Conservation (phyloP, 2,888 invertebrate genomes). For the Hecatera dysodea region DNA sequence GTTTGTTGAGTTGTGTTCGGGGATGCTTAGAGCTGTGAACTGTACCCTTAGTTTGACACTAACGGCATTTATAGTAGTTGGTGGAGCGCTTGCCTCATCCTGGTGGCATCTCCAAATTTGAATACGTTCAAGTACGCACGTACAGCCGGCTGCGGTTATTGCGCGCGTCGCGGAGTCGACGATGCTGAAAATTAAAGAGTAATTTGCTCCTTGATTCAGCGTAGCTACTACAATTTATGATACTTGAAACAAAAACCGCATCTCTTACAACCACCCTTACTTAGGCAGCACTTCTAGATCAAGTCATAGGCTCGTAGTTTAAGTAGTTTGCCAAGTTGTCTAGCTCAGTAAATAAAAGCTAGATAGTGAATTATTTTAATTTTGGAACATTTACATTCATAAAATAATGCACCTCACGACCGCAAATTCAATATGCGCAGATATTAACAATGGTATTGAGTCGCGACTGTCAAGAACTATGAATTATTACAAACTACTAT, state of each 20-base stretch:
- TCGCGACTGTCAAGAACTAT: not conserved
- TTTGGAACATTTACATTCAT: not conserved
- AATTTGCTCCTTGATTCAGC: slow-evolving; percentile 1
- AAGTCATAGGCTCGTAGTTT: not conserved
- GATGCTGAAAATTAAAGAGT: slow-evolving; percentile 58
- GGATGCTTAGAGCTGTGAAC: slow-evolving; percentile 84
- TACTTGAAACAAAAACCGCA: not conserved
- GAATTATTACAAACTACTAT: slow-evolving; percentile 1
- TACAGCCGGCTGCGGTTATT: slow-evolving; percentile 70
- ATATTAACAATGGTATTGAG: not conserved
- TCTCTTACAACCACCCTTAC: not conserved
- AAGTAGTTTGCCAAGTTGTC: not conserved
- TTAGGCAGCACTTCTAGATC: not conserved
- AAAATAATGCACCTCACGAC: not conserved
- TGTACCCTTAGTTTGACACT: slow-evolving; percentile 82
- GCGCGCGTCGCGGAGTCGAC: slow-evolving; percentile 46
- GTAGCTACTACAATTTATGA: too few relatives aligned
- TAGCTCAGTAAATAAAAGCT: not conserved
- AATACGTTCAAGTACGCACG: slow-evolving; percentile 89
- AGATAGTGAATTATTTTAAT: not conserved
- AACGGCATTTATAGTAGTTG: slow-evolving; percentile 85
- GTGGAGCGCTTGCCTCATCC: slow-evolving; percentile 78
- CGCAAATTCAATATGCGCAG: slow-evolving; percentile 9
- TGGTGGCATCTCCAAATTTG: slow-evolving; percentile 87
- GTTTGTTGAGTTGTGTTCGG: slow-evolving; percentile 79